Conservation (phyloP, 2,797 vertebrate species). For the Argya squamiceps region DNA sequence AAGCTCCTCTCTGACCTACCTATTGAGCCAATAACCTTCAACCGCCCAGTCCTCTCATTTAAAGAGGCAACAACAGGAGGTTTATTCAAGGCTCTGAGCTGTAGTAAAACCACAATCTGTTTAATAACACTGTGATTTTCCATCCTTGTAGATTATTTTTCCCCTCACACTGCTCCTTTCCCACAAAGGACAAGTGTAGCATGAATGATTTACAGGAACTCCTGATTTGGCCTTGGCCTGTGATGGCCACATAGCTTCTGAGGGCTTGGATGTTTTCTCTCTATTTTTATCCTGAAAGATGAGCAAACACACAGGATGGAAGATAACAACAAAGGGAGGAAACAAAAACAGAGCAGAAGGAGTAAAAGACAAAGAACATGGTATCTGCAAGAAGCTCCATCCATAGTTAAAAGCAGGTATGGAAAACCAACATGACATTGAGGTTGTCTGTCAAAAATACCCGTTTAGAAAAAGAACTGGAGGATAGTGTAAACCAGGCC, state of each 20-base stretch:
- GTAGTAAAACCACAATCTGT: neutral
- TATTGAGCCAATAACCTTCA: neutral
- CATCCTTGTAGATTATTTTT: neutral
- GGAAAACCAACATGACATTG: neutral
- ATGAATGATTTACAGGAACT: neutral
- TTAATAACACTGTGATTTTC: neutral
- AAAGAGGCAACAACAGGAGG: neutral
- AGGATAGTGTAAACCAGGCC: neutral
- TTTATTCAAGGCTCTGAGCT: neutral
- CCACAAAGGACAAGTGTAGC: neutral
- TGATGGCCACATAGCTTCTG: neutral
- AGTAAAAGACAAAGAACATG: neutral
- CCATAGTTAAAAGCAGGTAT: neutral
- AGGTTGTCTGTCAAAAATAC: accelerated
- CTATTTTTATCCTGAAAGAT: constrained; percentile 27
- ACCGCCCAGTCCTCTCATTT: neutral
- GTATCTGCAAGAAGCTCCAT: neutral
- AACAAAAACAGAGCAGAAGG: neutral
- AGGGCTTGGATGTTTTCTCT: neutral
- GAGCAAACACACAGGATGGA: neutral
- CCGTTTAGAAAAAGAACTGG: neutral
- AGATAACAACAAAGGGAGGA: neutral
- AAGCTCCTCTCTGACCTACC: neutral
- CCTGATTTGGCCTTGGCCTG: neutral
- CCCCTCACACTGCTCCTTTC: neutral